phyloP scores from a whole-genome alignment of 2,797 vertebrate genomes.

The Tragelaphus oryx region DNA sequence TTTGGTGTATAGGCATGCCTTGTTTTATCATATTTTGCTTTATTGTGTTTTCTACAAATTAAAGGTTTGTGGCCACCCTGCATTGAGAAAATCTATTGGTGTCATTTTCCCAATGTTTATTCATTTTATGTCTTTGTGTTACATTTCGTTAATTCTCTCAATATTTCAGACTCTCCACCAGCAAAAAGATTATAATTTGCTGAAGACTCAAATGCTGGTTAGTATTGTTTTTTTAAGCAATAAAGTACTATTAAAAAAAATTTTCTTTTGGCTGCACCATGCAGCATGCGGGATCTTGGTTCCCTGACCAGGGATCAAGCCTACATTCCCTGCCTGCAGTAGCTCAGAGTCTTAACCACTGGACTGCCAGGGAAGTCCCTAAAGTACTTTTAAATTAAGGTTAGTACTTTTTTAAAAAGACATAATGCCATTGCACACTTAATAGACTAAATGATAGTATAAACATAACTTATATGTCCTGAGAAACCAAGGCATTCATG shows the following conservation, averaged over 20 bases:
- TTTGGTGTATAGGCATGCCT: neutral
- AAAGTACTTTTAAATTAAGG: neutral
- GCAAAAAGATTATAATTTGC: neutral
- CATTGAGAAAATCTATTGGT: neutral
- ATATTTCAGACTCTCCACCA: neutral
- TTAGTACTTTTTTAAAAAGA: neutral
- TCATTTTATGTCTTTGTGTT: neutral
- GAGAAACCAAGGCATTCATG: neutral
- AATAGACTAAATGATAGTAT: neutral
- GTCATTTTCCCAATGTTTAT: neutral
- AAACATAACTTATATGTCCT: neutral
- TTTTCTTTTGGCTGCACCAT: neutral
- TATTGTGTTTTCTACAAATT: neutral
- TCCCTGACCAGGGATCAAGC: neutral
- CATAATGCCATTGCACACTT: neutral
- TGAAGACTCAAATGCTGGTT: neutral
- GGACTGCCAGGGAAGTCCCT: neutral
- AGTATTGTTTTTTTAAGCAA: neutral
- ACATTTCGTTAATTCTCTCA: neutral
- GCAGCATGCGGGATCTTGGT: neutral
- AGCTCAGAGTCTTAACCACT: neutral
- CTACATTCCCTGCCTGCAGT: neutral
- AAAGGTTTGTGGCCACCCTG: neutral
- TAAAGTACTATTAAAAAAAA: neutral
- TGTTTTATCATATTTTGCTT: neutral